These are phyloP conservation scores for Bombus cullumanus DNA, from an alignment of 1,140 invertebrate genomes.

Conservation along the genomic window DNA sequence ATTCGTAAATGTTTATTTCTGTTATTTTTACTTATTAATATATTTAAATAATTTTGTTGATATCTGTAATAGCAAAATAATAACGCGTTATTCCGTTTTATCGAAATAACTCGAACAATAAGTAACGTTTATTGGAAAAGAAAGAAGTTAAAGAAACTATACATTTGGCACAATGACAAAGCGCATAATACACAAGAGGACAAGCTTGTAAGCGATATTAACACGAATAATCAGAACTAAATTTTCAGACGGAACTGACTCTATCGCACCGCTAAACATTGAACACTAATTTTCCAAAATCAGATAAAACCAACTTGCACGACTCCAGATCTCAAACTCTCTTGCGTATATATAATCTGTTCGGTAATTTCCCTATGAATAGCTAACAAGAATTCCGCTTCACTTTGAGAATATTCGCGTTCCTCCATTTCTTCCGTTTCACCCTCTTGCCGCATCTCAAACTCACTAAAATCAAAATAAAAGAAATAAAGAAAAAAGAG, in stretches of 20 bases:
- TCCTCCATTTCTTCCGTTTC: background rate
- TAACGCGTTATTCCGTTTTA: too few species aligned
- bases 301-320: background rate
- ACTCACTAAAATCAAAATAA: background rate
- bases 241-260: background rate
- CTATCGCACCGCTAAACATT: background rate
- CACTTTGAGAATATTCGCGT: background rate
- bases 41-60: too few species aligned
- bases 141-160: too few species aligned
- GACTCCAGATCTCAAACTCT: background rate
- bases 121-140: too few species aligned
- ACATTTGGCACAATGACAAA: too few species aligned
- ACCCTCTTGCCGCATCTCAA: accelerated
- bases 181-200: too few species aligned
- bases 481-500: background rate
- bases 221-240: background rate
- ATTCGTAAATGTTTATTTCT: too few species aligned
- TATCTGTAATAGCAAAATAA: too few species aligned
- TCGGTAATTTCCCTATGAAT: background rate
- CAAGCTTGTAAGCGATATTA: too few species aligned
- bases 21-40: too few species aligned
- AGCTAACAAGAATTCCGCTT: background rate
- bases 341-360: background rate
- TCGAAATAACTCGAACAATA: too few species aligned
- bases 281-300: background rate